Base-by-base conservation (phyloP, 2,113 vertebrate genomes). In the Odocoileus virginianus region DNA sequence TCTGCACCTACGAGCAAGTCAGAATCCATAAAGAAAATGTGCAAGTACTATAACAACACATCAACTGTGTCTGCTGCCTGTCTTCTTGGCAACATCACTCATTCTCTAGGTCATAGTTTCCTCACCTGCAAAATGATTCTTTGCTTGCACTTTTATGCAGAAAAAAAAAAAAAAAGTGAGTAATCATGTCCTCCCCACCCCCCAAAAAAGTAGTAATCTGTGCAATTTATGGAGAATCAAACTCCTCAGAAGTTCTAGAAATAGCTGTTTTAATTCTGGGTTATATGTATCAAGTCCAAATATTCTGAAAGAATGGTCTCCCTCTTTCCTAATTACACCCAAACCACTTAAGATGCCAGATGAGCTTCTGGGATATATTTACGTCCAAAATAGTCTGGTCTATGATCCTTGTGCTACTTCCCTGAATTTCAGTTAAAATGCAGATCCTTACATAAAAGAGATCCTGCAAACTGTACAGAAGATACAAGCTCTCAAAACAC, bases 181-280 rank as follows among this genome's bases (percentile, higher is more conserved):
- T 23, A 81, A 89, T 13, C 17, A 54, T 67, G 7, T 83, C 28
- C 76, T 50, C 28, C 47, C 28, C 14, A 15, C 89, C 27, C 14
- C 40, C 76, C 61, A 25, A 21, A 92, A 93, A 98, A 95, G 64
- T 16, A 83, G 25, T 82, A 55, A 71, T 79, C 57, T 33, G 54
- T 36, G 21, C 13, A 45, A 94, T 36, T 95, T 92, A 74, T 36
- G 74, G 55, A 94, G 55, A 96, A 58, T 40, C 52, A 81, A 87
- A 87, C 16, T 61, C 97, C 71, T 92, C 78, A 92, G 57, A 96
- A 54, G 23, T 84, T 81, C 15, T 85, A 94, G 87, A 86, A 87
- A 74, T 43, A 94, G 93, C 9, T 74, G 3, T 57, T 97, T 90
- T 76, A 82, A 94, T 83, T 97, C 25, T 88, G 52, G 25, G 36